A percentile compares a stretch with the other conserved stretches of the same genome.
These are phyloP conservation scores for Neosilurus hyrtlii DNA, from an alignment of 2,797 vertebrate species.

Conservation along the genomic window DNA sequence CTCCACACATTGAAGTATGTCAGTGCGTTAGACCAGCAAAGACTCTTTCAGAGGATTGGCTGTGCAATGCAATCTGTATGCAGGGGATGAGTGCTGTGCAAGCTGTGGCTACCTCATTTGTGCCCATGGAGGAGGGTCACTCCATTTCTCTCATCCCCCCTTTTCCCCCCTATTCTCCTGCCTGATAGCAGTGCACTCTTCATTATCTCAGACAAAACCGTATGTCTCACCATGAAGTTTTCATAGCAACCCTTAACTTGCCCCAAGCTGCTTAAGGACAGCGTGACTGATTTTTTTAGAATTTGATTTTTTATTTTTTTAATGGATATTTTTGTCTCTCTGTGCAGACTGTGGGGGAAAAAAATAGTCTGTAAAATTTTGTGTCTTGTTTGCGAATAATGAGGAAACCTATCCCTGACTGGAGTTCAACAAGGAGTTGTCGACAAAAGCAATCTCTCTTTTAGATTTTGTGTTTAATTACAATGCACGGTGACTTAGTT, in stretches of 20 bases:
- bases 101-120: conserved; percentile 64
- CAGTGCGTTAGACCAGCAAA: conserved; percentile 64
- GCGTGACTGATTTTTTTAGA: neutral
- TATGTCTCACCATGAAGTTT: conserved; percentile 32
- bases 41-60: conserved; percentile 73
- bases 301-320: neutral
- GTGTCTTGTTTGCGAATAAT: conserved; percentile 59
- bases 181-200: conserved; percentile 53
- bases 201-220: conserved; percentile 41
- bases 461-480: conserved; percentile 78
- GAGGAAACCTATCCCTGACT: conserved; percentile 51
- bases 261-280: conserved; percentile 14
- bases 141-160: conserved; percentile 58
- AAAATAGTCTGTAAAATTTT: conserved; percentile 42
- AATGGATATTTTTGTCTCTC: conserved; percentile 12
- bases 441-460: conserved; percentile 68
- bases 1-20: conserved; percentile 65
- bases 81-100: conserved; percentile 67
- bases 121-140: conserved; percentile 63
- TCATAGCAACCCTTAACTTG: conserved; percentile 38
- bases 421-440: conserved; percentile 52
- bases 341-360: neutral
- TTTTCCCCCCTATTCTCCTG: conserved; percentile 58
- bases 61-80: conserved; percentile 78
- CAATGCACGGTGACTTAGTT: conserved; percentile 78